phyloP scores from a whole-genome alignment of 2,797 vertebrate species.

The Holocentrus rufus region DNA sequence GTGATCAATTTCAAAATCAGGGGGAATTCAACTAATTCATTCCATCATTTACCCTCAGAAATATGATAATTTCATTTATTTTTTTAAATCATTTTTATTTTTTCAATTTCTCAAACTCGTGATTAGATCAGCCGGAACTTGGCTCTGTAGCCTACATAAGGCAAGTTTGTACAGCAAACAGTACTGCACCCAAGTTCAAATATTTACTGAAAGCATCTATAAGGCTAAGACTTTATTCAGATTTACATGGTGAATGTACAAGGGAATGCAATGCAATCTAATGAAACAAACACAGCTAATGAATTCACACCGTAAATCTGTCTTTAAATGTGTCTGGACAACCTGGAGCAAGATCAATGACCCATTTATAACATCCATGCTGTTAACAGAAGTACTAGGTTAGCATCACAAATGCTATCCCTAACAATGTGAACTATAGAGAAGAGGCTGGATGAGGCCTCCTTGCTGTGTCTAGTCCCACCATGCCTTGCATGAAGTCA shows the following conservation, averaged over 20 bases:
- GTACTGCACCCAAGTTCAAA: conserved; percentile 79
- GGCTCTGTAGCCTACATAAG: conserved; percentile 66
- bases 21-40: not conserved
- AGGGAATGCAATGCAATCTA: not conserved
- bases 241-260: not conserved
- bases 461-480: conserved; percentile 49
- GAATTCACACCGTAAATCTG: not conserved
- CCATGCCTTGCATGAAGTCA: conserved; percentile 61
- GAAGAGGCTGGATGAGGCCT: conserved; percentile 58
- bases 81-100: not conserved
- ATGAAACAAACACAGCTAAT: not conserved
- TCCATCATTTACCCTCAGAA: not conserved
- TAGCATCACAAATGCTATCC: not conserved
- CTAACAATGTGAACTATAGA: conserved; percentile 19
- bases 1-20: not conserved
- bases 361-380: conserved; percentile 1
- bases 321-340: not conserved
- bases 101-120: conserved; percentile 38
- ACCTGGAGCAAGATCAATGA: conserved; percentile 1
- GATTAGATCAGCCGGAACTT: conserved; percentile 71
- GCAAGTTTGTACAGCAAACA: conserved; percentile 65
- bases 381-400: conserved; percentile 27
- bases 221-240: conserved; percentile 37
- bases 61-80: not conserved
- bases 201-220: conserved; percentile 74